These are phyloP conservation scores for Axinella damicornis DNA, from an alignment of 37 sponge, comb jelly and placozoan species.

Conservation along the genomic window DNA sequence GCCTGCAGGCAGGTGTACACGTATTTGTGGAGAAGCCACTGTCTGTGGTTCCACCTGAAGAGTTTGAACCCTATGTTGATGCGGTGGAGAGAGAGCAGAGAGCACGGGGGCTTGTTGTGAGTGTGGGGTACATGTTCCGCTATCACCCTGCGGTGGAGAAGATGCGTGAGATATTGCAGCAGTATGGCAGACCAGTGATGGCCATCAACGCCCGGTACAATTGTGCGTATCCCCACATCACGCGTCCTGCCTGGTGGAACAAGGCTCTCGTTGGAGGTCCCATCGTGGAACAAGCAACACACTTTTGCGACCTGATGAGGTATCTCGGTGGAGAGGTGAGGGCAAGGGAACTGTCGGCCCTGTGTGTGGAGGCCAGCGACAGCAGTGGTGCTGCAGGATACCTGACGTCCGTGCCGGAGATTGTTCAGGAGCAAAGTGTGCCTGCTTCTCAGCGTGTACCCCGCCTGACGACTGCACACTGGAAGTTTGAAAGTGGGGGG, in stretches of 20 bases:
- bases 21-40: constrained; percentile 91
- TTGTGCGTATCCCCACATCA: constrained; percentile 66
- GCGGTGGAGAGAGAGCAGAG: constrained; percentile 37
- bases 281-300: constrained; percentile 93
- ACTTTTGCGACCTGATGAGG: constrained; percentile 87
- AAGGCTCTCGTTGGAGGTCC: constrained; percentile 77
- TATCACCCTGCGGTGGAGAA: constrained; percentile 85
- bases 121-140: constrained; percentile 91
- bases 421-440: constrained; percentile 51
- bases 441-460: constrained; percentile 52
- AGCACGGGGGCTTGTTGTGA: constrained; percentile 41
- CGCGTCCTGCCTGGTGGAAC: constrained; percentile 84
- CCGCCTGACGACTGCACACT: constrained; percentile 64
- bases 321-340: constrained; percentile 78
- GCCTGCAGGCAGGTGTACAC: constrained; percentile 75
- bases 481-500: constrained; percentile 66
- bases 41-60: constrained; percentile 74
- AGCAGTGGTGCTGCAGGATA: constrained; percentile 44
- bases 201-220: constrained; percentile 69
- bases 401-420: constrained; percentile 45
- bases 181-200: constrained; percentile 49
- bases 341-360: constrained; percentile 1
- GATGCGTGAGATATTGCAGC: constrained; percentile 46
- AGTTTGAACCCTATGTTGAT: constrained; percentile 56
- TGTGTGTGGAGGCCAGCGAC: constrained; percentile 45